These are phyloP conservation scores for Drosophila paucipuncta DNA, from an alignment of 2,888 invertebrate species.

Conservation along the genomic window DNA sequence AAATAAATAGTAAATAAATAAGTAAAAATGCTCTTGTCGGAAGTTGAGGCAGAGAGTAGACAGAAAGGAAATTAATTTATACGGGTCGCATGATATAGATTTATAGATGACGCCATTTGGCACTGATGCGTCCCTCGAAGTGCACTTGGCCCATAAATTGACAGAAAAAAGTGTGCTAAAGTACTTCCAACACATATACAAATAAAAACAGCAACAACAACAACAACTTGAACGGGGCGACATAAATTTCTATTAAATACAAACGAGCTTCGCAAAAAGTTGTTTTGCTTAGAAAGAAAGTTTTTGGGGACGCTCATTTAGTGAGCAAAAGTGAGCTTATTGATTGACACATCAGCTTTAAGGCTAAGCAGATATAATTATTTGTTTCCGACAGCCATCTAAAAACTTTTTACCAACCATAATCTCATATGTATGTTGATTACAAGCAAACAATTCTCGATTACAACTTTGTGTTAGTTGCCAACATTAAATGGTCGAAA, in stretches of 20 bases:
- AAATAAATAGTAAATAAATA: not conserved
- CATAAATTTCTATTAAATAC: slow-evolving; percentile 75
- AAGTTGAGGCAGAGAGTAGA: not conserved
- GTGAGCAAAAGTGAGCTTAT: slow-evolving; percentile 16
- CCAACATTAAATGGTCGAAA: not conserved
- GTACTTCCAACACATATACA: slow-evolving; percentile 40
- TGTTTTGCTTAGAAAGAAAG: slow-evolving; percentile 38
- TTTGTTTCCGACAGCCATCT: not conserved
- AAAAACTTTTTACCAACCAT: not conserved
- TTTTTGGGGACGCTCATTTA: slow-evolving; percentile 37
- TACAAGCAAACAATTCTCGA: slow-evolving; percentile 1
- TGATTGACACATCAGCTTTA: slow-evolving; percentile 27
- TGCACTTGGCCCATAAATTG: slow-evolving; percentile 67
- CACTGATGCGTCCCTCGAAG: slow-evolving; percentile 5
- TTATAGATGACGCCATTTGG: slow-evolving; percentile 45
- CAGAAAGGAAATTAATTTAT: not conserved
- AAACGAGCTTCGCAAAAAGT: slow-evolving; percentile 55
- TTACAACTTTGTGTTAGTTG: not conserved
- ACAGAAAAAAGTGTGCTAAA: slow-evolving; percentile 60
- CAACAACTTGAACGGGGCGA: slow-evolving; percentile 19
- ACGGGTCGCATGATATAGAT: not conserved
- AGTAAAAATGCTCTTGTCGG: not conserved
- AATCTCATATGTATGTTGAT: not conserved
- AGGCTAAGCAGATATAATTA: slow-evolving; percentile 2
- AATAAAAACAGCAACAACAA: slow-evolving; percentile 6